Base-by-base conservation (phyloP, 2,113 vertebrate genomes). In the Glaucomys volans region DNA sequence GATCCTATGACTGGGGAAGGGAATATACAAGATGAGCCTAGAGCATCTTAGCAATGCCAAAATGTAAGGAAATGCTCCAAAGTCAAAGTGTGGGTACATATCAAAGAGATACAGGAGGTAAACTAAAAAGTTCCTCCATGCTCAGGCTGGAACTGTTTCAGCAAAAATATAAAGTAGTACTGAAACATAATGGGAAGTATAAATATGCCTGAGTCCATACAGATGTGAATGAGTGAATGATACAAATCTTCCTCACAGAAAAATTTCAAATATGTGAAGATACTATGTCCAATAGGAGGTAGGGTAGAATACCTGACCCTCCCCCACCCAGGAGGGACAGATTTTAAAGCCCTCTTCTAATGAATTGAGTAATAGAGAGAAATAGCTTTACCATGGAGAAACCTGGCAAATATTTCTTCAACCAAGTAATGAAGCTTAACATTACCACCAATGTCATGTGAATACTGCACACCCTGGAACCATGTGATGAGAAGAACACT, bases 231-330 rank as follows among this genome's bases (percentile, higher is more conserved):
- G 52, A 42, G 35, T 91, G 35, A n/a, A 81, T 37, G 13, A 37
- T 30, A 42, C 3, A 91, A 81, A 50, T 44, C 12, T 90, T 87
- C 89, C 42, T 94, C 74, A 90, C 8, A n/a, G 74, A 94, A 89
- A 47, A 84, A 92, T 80, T 72, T 76, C 26, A 96, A 94, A 42
- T 77, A 91, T n/a, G 32, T 62, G 52, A 95, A 88, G 17, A 54
- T 76, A 57, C 18, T 74, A 20, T 66, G 72, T 93, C 13, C n/a
- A 42, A 30, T 3, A 83, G 9, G 7, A 86, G 26, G 17, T 52
- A 6, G 52, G 30, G 5, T 4, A 77, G 76, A 62, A 22, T 74
- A 47, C 35, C 57, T 18, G 32, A 18, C 22, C 26, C 24, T 54
- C 0, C 44, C 37, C 57, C 37, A 47, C 16, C 20, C 74, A 47